Evolutionary conservation across 2,797 vertebrate species (phyloP).

Genomic region (Cossypha dichroa): DNA sequence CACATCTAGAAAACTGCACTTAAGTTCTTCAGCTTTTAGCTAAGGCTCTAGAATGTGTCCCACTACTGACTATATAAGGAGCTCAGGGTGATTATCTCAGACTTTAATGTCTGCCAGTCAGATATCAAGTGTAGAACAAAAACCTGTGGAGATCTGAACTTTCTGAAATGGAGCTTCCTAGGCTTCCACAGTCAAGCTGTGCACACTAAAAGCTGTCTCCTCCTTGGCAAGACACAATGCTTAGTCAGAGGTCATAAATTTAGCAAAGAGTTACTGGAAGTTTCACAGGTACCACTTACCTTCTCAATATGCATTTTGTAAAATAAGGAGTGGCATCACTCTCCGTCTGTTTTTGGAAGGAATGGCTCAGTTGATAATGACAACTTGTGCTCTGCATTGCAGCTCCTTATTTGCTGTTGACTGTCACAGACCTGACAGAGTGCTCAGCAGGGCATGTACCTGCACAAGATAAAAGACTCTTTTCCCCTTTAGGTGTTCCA

Average conservation of each 20-base stretch:
- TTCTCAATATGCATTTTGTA: background rate
- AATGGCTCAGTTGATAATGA: background rate
- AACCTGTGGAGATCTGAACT: background rate
- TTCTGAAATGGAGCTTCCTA: background rate
- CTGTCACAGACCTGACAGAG: background rate
- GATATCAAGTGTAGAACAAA: background rate
- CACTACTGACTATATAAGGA: background rate
- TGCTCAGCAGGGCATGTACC: background rate
- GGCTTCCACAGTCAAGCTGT: background rate
- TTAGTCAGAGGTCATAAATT: background rate
- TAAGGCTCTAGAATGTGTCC: background rate
- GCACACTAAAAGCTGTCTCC: background rate
- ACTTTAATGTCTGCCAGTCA: background rate
- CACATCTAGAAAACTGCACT: background rate
- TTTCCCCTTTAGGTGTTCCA: background rate
- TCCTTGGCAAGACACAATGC: background rate
- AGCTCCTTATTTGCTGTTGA: background rate
- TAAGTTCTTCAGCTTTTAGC: background rate
- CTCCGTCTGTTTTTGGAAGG: background rate
- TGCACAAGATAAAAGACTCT: background rate
- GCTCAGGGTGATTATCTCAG: background rate
- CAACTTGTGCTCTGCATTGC: accelerated
- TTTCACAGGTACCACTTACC: background rate
- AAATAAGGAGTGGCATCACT: background rate
- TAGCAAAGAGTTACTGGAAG: background rate